Conservation (phyloP, 1,140 invertebrate genomes). For the Penaeus japonicus region DNA sequence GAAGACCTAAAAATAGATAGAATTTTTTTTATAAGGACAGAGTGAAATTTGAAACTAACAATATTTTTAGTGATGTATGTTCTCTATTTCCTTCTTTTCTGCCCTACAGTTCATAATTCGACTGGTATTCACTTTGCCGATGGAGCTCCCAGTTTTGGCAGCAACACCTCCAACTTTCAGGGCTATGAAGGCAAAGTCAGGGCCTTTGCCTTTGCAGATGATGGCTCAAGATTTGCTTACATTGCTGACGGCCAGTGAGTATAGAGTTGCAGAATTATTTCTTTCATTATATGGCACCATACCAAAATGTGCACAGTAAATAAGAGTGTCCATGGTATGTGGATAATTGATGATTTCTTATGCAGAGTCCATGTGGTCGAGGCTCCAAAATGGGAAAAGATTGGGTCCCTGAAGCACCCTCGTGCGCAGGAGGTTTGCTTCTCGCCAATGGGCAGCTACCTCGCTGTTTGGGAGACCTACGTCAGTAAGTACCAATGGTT, state of each 20-base stretch:
- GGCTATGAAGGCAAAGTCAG: slow-evolving; percentile 25
- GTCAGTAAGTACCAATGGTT: slow-evolving; percentile 28
- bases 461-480: slow-evolving; percentile 49
- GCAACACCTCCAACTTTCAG: slow-evolving; percentile 8
- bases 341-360: no score
- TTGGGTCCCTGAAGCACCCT: slow-evolving; percentile 46
- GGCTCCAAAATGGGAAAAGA: slow-evolving; percentile 38
- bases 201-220: slow-evolving; percentile 13
- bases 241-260: slow-evolving; percentile 42
- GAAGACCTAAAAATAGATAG: no score
- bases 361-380: slow-evolving; percentile 42
- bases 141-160: slow-evolving; percentile 8
- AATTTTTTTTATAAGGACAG: background rate
- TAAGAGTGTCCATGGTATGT: no score
- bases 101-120: slow-evolving; percentile 24
- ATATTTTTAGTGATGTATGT: background rate
- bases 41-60: background rate
- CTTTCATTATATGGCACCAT: no score
- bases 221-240: slow-evolving; percentile 43
- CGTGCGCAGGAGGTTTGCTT: slow-evolving; percentile 46
- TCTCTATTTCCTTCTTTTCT: background rate
- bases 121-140: slow-evolving; percentile 15
- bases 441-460: slow-evolving; percentile 32
- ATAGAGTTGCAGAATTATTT: background rate
- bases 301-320: no score